Conservation (phyloP, 2,113 vertebrate species). For the Ancistrus triradiatus region DNA sequence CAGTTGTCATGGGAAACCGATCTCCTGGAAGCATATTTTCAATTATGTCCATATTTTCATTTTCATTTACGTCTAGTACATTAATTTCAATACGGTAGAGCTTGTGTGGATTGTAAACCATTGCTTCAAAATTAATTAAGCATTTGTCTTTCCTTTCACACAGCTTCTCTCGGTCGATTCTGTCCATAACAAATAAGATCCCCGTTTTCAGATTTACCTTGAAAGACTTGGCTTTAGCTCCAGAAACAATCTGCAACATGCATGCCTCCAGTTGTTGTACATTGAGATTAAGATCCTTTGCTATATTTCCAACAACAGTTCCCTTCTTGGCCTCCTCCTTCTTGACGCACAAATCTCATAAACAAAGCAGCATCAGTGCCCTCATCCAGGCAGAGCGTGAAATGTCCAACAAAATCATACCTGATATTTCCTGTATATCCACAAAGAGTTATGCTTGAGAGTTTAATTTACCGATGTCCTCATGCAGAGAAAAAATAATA, state of each 20-base stretch:
- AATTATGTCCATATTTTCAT: slow-evolving; percentile 52
- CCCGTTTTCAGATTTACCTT: slow-evolving; percentile 61
- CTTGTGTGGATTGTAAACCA: slow-evolving; percentile 56
- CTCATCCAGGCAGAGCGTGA: neutral
- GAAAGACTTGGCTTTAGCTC: slow-evolving; percentile 54
- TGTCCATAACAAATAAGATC: slow-evolving; percentile 58
- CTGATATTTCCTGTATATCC: neutral
- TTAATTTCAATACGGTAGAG: slow-evolving; percentile 65
- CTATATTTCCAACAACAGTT: slow-evolving; percentile 66
- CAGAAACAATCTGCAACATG: slow-evolving; percentile 54
- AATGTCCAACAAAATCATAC: neutral
- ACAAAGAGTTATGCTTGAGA: neutral
- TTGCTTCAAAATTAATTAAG: slow-evolving; percentile 60
- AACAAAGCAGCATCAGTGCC: slow-evolving; percentile 1
- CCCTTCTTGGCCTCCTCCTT: slow-evolving; percentile 70
- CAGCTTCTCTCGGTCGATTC: slow-evolving; percentile 67
- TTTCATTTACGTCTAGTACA: slow-evolving; percentile 68
- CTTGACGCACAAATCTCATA: slow-evolving; percentile 8
- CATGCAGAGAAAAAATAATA: no score
- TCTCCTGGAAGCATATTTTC: slow-evolving; percentile 58
- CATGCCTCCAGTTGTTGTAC: slow-evolving; percentile 52
- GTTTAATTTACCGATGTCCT: no score
- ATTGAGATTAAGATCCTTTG: slow-evolving; percentile 64
- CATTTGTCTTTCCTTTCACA: slow-evolving; percentile 59
- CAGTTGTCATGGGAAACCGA: slow-evolving; percentile 52